phyloP scores from a whole-genome alignment of 2,113 vertebrate genomes.

The Passer domesticus region DNA sequence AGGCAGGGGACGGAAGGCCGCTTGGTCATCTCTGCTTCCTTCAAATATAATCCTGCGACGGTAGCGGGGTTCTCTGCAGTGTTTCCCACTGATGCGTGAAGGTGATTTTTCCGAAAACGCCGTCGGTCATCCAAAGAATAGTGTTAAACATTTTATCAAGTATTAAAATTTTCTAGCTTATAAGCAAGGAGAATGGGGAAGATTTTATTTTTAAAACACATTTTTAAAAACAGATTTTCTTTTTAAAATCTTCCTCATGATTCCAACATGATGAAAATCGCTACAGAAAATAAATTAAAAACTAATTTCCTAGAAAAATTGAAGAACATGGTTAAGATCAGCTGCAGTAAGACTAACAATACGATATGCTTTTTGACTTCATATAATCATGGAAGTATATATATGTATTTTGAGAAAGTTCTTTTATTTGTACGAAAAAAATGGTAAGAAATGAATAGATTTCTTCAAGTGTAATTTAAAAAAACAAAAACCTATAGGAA shows the following conservation, averaged over 20 bases:
- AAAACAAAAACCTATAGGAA: not conserved
- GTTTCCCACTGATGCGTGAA: fast-evolving
- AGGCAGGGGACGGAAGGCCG: fast-evolving
- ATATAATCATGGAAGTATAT: not conserved
- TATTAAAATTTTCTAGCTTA: not conserved
- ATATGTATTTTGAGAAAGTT: not conserved
- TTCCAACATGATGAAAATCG: not conserved
- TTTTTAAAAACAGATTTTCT: too few relatives aligned
- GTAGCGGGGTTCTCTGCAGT: not conserved
- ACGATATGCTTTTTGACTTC: not conserved
- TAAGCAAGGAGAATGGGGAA: not conserved
- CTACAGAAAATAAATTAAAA: not conserved
- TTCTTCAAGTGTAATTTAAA: not conserved
- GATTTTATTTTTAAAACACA: not conserved
- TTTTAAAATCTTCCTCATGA: not conserved
- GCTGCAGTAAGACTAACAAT: not conserved
- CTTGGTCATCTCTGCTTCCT: not conserved
- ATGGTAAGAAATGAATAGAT: not conserved
- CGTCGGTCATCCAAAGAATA: not conserved
- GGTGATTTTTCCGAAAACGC: not conserved
- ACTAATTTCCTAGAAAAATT: not conserved
- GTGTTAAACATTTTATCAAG: fast-evolving
- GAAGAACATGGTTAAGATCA: not conserved
- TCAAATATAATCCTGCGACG: not conserved
- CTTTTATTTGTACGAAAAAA: not conserved